Base-by-base conservation (phyloP, 2,888 invertebrate species). In the Sinhomidia bicolor region DNA sequence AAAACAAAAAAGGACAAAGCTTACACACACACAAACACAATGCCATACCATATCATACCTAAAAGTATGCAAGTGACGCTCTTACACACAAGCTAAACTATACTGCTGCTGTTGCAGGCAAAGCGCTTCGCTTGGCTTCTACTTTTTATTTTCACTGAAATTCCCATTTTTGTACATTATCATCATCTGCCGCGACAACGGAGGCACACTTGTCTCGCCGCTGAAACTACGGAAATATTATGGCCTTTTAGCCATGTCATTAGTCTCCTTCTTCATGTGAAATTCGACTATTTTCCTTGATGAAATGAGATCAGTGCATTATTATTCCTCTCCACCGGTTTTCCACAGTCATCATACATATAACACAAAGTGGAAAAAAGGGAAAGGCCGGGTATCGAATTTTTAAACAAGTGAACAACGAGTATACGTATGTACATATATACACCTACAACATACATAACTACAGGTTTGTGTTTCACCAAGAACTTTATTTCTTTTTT, bases 181-280 rank as follows among this genome's bases (percentile, higher is more conserved):
- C 36, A 36, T 36, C 36, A 36, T 36, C 36, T 36, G 36, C 36
- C 36, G 4, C 36, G 3, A 3, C 36, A 17, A 23, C 47, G 17
- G 10, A 26, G 32, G 17, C 76, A 36, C 7, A 6, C 51, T 29
- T 32, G 51, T 47, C 60, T 76, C n/a, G n/a, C n/a, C n/a, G n/a
- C n/a, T n/a, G n/a, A 41, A 26, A 32, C 57, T 79, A 36, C 54
- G 79, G 79, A 85, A 68, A 85, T 85, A 85, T 79, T 85, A 79
- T 85, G 78, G 68, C 68, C 68, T 81, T 86, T 86, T 86, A 86
- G 86, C 51, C 60, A 86, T 81, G 86, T 74, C 81, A 86, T 86
- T 86, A 86, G 86, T 86, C 81, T 86, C 68, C 85, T 68, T 80
- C 65, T 79, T 68, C 44, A 74, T 41, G 71, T 81, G 81, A 86